Evolutionary conservation across 2,888 invertebrate species (phyloP), one percentile per base, ranked within the genome.

Genomic region (Ormyrus labotus): DNA sequence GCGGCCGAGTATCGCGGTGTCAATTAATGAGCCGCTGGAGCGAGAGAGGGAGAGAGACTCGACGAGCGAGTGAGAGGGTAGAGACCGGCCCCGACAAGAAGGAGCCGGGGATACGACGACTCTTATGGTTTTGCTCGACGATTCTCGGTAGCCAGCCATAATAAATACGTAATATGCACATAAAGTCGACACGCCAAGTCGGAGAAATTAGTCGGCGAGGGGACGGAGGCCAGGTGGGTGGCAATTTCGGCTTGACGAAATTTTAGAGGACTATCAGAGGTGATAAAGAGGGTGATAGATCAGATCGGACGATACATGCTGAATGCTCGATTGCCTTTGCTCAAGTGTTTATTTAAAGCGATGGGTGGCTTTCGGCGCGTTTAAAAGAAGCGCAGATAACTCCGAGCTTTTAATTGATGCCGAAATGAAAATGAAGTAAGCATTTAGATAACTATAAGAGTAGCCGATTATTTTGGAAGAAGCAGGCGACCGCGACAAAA

Each of bases 101-200:
- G 84, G 84, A 84, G 84, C 83, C 82, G 82, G 47, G 58, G 65
- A 53, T 47, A 70, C 81, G 78, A 70, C 83, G 84, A 78, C 83
- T 85, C 85, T 85, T 85, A 86, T 84, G 90, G 90, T 90, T 90
- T 90, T 90, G 90, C 88, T 87, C 86, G 87, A 55, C 86, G 87
- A 85, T 89, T 90, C 89, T 85, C 84, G 86, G 90, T 89, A 90
- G 87, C 78, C 86, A 84, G 85, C 88, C 88, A 87, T 90, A 90
- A 90, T 90, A 90, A 90, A 90, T 90, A 90, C 89, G 89, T 90
- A 90, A 90, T 90, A 90, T 90, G 89, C 89, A 89, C 90, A 90
- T 90, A 90, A 90, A 90, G 88, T 89, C 85, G 84, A 55, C 85
- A 86, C 88, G 88, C 88, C 88, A 89, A 89, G 88, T 89, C 89